Evolutionary conservation across 1,140 invertebrate genomes (phyloP), one percentile per base, ranked within the genome.

Genomic region (Notospermus geniculatus): DNA sequence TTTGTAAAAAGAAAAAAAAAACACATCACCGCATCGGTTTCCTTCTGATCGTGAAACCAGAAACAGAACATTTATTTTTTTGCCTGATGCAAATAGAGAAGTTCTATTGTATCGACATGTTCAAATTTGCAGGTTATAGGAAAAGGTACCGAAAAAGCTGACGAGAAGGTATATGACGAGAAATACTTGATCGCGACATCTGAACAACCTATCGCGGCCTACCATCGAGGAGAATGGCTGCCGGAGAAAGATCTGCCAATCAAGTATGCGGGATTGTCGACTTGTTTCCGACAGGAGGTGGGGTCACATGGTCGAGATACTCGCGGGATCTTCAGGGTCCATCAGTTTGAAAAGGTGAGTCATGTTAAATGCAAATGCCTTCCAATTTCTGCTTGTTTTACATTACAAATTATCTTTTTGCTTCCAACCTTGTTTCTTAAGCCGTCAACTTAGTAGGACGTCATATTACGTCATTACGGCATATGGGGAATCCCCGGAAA

Each of bases 181-280:
- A 99, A 99, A 79, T 99, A 99, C 83, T 83, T 99, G 46, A 99
- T 99, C 73, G 97, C 97, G 13, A 99, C 97, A 11, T 98, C 96
- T 0, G 97, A 99, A 79, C 97, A 99, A 82, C 97, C 97, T 0
- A 98, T 99, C 69, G 97, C 96, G 59, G 97, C 97, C 1, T 97
- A 91, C 75, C 97, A 99, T 80, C 71, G 95, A 54, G 92, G 97
- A 74, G 95, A 99, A 80, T 99, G 97, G 97, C 85, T 99, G 17
- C 81, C 92, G 1, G 91, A 95, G 76, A 84, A 86, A 60, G 80
- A 83, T 17, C 83, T 99, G 39, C 97, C 97, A 1, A 91, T 98
- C 56, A 91, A 86, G 75, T 98, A 98, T 81, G 91, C 95, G 30
- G 97, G 97, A 29, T 76, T 97, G 30, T 98, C 95, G 0, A 95